Evolutionary conservation across 2,797 vertebrate genomes (phyloP).

Genomic region (Micrastur ruficollis): DNA sequence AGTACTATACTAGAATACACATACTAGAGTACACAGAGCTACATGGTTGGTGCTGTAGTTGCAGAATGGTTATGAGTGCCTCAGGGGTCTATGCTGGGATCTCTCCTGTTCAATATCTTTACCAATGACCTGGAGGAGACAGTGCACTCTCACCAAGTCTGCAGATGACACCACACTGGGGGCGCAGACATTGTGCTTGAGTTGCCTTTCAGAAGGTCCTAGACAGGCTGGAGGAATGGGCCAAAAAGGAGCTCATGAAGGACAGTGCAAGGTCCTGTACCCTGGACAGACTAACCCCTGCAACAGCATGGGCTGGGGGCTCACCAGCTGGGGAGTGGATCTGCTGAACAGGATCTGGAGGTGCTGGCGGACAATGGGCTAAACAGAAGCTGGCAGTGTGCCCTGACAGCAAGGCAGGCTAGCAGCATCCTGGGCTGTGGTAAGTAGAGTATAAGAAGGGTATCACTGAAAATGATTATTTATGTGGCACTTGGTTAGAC

Average conservation of each 20-base stretch:
- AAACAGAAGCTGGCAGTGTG: neutral
- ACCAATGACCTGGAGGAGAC: neutral
- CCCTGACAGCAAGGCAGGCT: neutral
- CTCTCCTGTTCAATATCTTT: neutral
- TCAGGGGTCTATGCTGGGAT: neutral
- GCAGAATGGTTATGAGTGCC: neutral
- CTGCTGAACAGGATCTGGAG: neutral
- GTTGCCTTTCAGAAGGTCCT: neutral
- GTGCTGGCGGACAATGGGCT: neutral
- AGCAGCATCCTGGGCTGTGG: too few species aligned
- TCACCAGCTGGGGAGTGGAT: fast-evolving
- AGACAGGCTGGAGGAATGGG: neutral
- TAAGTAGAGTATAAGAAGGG: too few species aligned
- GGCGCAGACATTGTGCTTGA: fast-evolving
- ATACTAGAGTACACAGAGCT: neutral
- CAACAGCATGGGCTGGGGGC: neutral
- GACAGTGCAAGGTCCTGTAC: neutral
- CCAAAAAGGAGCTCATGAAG: neutral
- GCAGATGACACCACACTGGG: neutral
- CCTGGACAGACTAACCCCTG: neutral
- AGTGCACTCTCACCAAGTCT: neutral
- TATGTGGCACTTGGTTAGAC: neutral
- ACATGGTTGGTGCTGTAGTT: neutral
- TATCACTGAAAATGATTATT: too few species aligned
- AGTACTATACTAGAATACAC: neutral